Evolutionary conservation across 2,797 vertebrate genomes (phyloP), one percentile per base, ranked within the genome.

Genomic region (Helicolenus hilgendorfi): DNA sequence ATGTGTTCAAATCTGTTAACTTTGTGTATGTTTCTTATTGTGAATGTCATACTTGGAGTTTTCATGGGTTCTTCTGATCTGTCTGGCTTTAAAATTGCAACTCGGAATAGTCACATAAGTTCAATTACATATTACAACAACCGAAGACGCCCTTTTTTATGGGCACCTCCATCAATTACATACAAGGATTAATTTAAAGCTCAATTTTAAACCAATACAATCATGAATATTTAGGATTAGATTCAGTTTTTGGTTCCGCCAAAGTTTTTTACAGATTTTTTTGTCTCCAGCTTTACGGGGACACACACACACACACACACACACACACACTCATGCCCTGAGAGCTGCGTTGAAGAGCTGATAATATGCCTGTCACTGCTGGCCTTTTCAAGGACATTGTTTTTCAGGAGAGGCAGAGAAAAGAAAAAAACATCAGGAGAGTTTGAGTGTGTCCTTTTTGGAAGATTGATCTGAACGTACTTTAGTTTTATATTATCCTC

Each of bases 41-140:
- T 85, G 76, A 84, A 72, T 79, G 78, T 85, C 62, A 60, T 7
- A 74, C 41, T 15, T 58, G 69, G 18, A 78, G 76, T 67, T 67
- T 11, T 74, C 72, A 55, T 72, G 74, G 84, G 8, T 62, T 84
- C 77, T 59, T 89, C 89, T 94, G 95, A 93, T 95, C 93, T 89
- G 91, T 91, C 86, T 4, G 31, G 1, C 38, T 82, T 67, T 27
- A 15, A 27, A 76, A 5, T 29, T 0, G 29, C 7, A 68, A 27
- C 11, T 24, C 7, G 0, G 7, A 58, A 4, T 3, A 2, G 29
- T 13, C 26, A 13, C 38, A 1, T 4, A 1, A 11, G n/a, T 41
- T 64, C 8, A 11, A 1, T 7, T n/a, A 31, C 56, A 74, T 10
- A 29, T 11, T 15, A 24, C 27, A 11, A 7, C 24, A 24, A 36